Base-by-base conservation (phyloP, 2,888 invertebrate species). In the Leptinotarsa rubiginosa region DNA sequence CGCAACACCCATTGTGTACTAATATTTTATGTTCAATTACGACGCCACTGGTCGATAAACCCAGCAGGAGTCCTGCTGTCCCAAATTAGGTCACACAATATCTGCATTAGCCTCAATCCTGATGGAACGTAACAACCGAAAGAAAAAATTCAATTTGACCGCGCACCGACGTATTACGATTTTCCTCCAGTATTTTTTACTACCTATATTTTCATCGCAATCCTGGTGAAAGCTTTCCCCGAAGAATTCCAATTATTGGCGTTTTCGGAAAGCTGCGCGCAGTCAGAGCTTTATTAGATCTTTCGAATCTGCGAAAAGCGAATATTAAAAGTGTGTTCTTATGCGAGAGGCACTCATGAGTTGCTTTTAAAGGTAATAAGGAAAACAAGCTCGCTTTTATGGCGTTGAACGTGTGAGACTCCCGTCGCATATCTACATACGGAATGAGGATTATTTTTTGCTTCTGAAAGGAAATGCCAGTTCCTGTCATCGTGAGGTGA, bases 221-320 rank as follows among this genome's bases (percentile, higher is more conserved):
- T 74, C 70, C 70, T 70, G 70, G 70, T 74, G 74, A 74, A 74
- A 74, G 74, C 74, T 74, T 70, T 67, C 74, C 67, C 70, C 70
- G 66, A 74, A 74, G 74, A 74, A 67, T 74, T 74, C 74, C 74
- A 74, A 74, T 74, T 74, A 74, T 70, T 70, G 74, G 70, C 70
- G 70, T 70, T 74, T 74, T 74, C 67, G 52, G 15, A 54, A 70
- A 74, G 62, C 59, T 66, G 47, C 70, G 66, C 41, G 25, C 62
- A 50, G 62, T 31, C 64, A 70, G 67, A 64, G 70, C 64, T 62
- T 74, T 70, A 74, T 74, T 67, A 70, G 70, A 67, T 67, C 67
- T 69, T 73, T 64, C 47, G n/a, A 72, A 70, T 64, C 66, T 62
- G 22, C 47, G n/a, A 70, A 65, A 74, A 15, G 70, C 50, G 70